Evolutionary conservation across 2,113 vertebrate genomes (phyloP), one percentile per base, ranked within the genome.

Genomic region (Acrocephalus arundinaceus): DNA sequence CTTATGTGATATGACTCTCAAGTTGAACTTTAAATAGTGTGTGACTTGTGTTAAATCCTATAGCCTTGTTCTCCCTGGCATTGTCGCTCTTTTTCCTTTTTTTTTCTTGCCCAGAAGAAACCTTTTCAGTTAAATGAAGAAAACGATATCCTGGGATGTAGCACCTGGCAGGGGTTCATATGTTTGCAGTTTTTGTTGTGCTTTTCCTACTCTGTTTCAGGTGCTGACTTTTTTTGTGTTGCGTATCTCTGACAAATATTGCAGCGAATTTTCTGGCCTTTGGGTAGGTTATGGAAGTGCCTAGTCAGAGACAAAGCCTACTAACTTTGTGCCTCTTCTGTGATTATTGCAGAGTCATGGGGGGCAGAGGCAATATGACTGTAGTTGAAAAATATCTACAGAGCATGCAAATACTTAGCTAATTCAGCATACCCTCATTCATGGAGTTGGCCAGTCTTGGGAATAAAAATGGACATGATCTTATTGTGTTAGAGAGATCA

Each of bases 401-500:
- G 28, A 85, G 10, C 33, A 51, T 57, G 24, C 8, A 63, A 63
- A 55, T 71, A 66, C 39, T 81, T 77, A 49, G 4, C 10, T 7
- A 52, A 35, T 83, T 45, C 37, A 35, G 9, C 49, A n/a, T 54
- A 25, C 2, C 4, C 12, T 94, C 17, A 6, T 54, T 77, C 18
- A 35, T 35, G 24, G 25, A 20, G 10, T 6, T 80, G 10, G 11
- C 4, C 14, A 15, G 10, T 52, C 62, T 46, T 49, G 75, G 25
- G 5, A 11, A 62, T 15, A 31, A 57, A 49, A 76, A 66, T 62
- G 3, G 10, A 13, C 2, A 7, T 3, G 9, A 25, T n/a, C 6
- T 58, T 5, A 15, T 20, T 51, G 6, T 2, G 0, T 54, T 73
- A 70, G 19, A 57, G 13, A 48, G 7, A 43, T 9, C 0, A 24